phyloP scores from a whole-genome alignment of 2,113 vertebrate genomes.

The Pimephales promelas region DNA sequence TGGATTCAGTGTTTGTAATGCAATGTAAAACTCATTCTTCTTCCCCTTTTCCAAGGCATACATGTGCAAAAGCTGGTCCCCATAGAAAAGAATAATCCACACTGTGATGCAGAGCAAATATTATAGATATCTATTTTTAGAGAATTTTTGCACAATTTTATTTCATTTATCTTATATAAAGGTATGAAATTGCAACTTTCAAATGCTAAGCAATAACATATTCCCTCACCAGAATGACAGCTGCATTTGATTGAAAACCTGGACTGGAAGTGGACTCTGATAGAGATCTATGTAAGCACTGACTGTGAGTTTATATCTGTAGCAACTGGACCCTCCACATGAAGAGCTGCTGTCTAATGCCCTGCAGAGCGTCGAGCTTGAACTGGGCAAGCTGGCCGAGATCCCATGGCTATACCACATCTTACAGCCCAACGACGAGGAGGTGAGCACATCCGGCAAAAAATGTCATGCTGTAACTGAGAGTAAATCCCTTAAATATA shows the following conservation, averaged over 20 bases:
- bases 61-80: not conserved
- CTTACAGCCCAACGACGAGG: slow-evolving; percentile 91
- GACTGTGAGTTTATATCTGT: not conserved
- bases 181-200: not conserved
- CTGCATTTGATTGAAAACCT: too few relatives aligned
- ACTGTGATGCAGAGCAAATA: not conserved
- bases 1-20: not conserved
- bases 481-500: not conserved
- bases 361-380: slow-evolving; percentile 87
- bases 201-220: not conserved
- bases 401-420: slow-evolving; percentile 95
- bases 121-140: not conserved
- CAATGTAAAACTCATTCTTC: not conserved
- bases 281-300: not conserved
- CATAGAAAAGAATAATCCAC: not conserved
- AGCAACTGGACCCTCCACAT: slow-evolving; percentile 93
- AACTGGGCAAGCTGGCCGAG: slow-evolving; percentile 89
- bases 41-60: not conserved
- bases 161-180: too few relatives aligned
- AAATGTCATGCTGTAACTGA: not conserved
- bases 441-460: slow-evolving; percentile 75
- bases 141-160: not conserved
- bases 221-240: too few relatives aligned
- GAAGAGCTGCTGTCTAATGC: slow-evolving; percentile 89
- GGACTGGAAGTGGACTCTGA: not conserved